phyloP scores from a whole-genome alignment of 2,113 vertebrate species.

The Platichthys flesus region DNA sequence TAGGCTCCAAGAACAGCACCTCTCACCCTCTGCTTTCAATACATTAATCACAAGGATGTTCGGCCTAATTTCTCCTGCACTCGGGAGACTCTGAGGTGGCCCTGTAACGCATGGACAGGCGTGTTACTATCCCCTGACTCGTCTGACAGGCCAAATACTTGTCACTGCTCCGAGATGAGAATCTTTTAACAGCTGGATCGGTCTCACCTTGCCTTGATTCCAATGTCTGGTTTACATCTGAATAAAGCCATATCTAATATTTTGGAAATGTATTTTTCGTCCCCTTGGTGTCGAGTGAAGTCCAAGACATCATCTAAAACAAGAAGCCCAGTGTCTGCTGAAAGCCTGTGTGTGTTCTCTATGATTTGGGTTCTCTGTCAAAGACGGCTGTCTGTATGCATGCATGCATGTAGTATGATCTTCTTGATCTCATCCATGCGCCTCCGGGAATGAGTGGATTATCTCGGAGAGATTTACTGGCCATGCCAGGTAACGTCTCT shows the following conservation, averaged over 20 bases:
- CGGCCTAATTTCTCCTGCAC: slow-evolving; percentile 59
- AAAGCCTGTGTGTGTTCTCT: slow-evolving; percentile 5
- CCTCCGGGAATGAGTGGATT: slow-evolving; percentile 51
- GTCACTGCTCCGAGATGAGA: slow-evolving; percentile 47
- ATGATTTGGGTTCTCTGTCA: slow-evolving; percentile 5
- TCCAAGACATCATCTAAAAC: slow-evolving; percentile 23
- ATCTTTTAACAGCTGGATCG: slow-evolving; percentile 45
- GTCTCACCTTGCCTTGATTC: slow-evolving; percentile 22
- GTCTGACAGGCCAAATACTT: slow-evolving; percentile 36
- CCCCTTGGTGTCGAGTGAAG: slow-evolving; percentile 25
- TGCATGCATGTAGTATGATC: slow-evolving; percentile 24
- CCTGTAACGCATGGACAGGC: slow-evolving; percentile 17
- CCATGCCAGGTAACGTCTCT: slow-evolving; percentile 54
- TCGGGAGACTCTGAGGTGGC: slow-evolving; percentile 14
- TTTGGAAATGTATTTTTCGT: slow-evolving; percentile 30
- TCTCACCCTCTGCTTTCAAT: slow-evolving; percentile 27
- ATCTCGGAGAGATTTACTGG: slow-evolving; percentile 40
- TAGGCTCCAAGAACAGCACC: too few species aligned
- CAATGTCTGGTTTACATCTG: slow-evolving; percentile 57
- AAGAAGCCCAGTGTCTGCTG: slow-evolving; percentile 42
- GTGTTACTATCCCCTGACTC: not conserved
- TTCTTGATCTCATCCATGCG: slow-evolving; percentile 39
- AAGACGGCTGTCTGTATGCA: slow-evolving; percentile 21
- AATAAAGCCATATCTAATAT: slow-evolving; percentile 21
- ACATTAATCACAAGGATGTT: slow-evolving; percentile 63